Evolutionary conservation across 2,888 invertebrate species (phyloP).

Genomic region (Apodemia hepburni): DNA sequence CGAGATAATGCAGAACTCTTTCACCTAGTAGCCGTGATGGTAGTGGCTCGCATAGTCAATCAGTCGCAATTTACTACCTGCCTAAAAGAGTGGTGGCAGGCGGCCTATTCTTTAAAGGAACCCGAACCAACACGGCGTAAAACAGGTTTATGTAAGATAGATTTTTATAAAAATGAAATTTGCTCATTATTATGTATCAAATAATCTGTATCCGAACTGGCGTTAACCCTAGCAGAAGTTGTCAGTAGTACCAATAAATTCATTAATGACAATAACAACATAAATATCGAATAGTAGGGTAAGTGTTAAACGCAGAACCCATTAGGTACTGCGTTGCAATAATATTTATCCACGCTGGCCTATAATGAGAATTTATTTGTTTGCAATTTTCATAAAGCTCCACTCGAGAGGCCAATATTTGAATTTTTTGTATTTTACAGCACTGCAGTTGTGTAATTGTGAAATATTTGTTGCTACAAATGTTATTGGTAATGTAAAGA

Average conservation of each 20-base stretch:
- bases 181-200: no score
- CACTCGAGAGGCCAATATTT: constrained; percentile 49
- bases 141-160: no score
- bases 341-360: constrained; percentile 56
- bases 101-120: no score
- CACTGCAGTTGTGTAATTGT: constrained; percentile 47
- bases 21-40: no score
- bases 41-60: no score
- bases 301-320: constrained; percentile 57
- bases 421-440: constrained; percentile 40
- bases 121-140: no score
- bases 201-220: neutral
- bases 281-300: constrained; percentile 48
- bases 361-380: constrained; percentile 69
- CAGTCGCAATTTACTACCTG: no score
- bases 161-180: no score
- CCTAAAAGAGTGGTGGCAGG: no score
- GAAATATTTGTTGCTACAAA: constrained; percentile 29
- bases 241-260: constrained; percentile 4
- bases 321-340: constrained; percentile 53
- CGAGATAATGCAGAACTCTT: no score
- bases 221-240: neutral
- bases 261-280: constrained; percentile 15
- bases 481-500: constrained; percentile 8
- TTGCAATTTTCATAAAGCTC: constrained; percentile 63